A percentile compares a stretch with the other conserved stretches of the same genome.
Evolutionary conservation across 1,140 invertebrate species (phyloP).

Genomic region (Globodera ellingtonae): DNA sequence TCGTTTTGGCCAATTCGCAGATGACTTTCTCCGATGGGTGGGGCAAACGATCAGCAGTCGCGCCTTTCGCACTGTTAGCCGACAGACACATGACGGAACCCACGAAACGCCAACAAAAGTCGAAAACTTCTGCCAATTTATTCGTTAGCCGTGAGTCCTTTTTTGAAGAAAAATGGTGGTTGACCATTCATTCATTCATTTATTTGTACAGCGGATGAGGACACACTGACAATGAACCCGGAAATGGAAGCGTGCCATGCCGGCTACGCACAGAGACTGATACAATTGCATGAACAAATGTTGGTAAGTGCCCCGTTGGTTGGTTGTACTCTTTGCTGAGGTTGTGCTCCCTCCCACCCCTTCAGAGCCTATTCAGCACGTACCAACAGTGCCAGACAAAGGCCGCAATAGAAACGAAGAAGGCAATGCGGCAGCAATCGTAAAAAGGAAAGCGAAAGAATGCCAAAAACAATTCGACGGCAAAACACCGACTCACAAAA

Average conservation of each 20-base stretch:
- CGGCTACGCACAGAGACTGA: constrained; percentile 42
- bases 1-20: constrained; percentile 36
- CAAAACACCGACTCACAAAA: not conserved
- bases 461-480: not conserved
- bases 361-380: constrained; percentile 38
- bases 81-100: constrained; percentile 2
- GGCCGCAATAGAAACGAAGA: constrained; percentile 23
- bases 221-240: constrained; percentile 33
- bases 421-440: not conserved
- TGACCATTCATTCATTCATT: constrained; percentile 8
- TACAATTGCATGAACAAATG: constrained; percentile 52
- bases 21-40: constrained; percentile 55
- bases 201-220: constrained; percentile 6
- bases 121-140: constrained; percentile 1
- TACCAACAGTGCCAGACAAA: constrained; percentile 45
- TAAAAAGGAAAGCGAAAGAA: not conserved
- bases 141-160: constrained; percentile 4
- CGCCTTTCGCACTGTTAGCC: constrained; percentile 13
- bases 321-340: not conserved
- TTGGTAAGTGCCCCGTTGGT: constrained; percentile 34
- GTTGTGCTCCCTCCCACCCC: not conserved
- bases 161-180: not conserved
- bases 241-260: constrained; percentile 39
- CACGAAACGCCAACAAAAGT: constrained; percentile 5
- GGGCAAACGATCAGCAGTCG: constrained; percentile 44